A percentile compares a stretch with the other conserved stretches of the same genome.
phyloP scores from a whole-genome alignment of 1,140 invertebrate genomes.

The Melanaphis sacchari region DNA sequence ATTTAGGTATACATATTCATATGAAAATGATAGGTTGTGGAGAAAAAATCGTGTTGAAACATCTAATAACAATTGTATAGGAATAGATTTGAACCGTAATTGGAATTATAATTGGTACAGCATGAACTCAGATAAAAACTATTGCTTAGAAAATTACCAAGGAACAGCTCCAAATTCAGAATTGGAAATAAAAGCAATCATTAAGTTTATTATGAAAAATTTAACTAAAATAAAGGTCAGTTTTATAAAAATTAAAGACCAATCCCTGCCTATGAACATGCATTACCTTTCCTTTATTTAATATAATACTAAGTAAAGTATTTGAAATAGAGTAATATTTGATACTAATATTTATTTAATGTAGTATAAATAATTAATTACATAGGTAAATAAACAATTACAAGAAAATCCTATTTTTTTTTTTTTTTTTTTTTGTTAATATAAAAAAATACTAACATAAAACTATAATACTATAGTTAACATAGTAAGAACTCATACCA shows the following conservation, averaged over 20 bases:
- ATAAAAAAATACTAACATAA: no score
- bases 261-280: no score
- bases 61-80: constrained; percentile 61
- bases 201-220: background rate
- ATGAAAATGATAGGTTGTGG: constrained; percentile 72
- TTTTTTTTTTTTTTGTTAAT: no score
- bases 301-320: background rate
- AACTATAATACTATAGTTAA: no score
- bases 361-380: background rate
- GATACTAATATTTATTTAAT: background rate
- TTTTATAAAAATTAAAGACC: background rate
- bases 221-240: constrained; percentile 24
- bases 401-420: background rate
- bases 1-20: constrained; percentile 75
- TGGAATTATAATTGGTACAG: constrained; percentile 71
- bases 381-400: background rate
- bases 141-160: constrained; percentile 37
- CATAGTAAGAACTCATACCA: no score
- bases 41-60: constrained; percentile 69
- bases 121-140: background rate
- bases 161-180: constrained; percentile 34
- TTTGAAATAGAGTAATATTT: background rate
- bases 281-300: background rate
- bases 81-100: constrained; percentile 76
- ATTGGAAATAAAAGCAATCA: constrained; percentile 24